These are phyloP conservation scores for Andrena dorsata DNA, from an alignment of 2,888 invertebrate species.

Conservation along the genomic window DNA sequence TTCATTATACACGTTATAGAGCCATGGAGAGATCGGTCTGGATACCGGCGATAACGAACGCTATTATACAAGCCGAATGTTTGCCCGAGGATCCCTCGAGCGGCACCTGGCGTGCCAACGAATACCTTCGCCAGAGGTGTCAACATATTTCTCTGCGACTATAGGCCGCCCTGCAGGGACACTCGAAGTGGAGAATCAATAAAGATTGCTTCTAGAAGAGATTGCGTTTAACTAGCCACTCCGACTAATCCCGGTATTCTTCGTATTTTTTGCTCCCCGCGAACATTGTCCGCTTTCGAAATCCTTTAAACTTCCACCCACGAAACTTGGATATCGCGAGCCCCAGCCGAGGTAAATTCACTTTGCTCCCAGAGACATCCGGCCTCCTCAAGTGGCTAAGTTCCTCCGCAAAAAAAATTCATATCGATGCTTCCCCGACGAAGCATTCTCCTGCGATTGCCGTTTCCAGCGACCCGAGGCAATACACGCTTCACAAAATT, in stretches of 20 bases:
- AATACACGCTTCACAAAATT: slow-evolving; percentile 51
- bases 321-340: neutral
- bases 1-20: neutral
- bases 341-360: neutral
- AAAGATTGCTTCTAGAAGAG: neutral
- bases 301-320: neutral
- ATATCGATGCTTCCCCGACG: slow-evolving; percentile 50
- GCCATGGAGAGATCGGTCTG: neutral
- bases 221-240: neutral
- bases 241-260: too few relatives aligned
- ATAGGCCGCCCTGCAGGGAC: neutral
- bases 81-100: neutral
- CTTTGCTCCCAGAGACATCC: neutral
- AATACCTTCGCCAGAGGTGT: neutral
- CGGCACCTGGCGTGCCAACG: slow-evolving; percentile 1
- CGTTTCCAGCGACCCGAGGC: slow-evolving; percentile 8
- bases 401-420: slow-evolving; percentile 35
- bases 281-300: neutral
- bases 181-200: slow-evolving; percentile 11
- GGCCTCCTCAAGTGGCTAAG: slow-evolving; percentile 1
- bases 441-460: slow-evolving; percentile 2
- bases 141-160: neutral
- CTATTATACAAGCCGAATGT: neutral
- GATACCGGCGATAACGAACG: slow-evolving; percentile 26
- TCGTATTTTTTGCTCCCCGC: too few relatives aligned